A percentile compares a stretch with the other conserved stretches of the same genome.
Evolutionary conservation across 2,797 vertebrate species (phyloP).

Genomic region (Acestrorhynchus altus): DNA sequence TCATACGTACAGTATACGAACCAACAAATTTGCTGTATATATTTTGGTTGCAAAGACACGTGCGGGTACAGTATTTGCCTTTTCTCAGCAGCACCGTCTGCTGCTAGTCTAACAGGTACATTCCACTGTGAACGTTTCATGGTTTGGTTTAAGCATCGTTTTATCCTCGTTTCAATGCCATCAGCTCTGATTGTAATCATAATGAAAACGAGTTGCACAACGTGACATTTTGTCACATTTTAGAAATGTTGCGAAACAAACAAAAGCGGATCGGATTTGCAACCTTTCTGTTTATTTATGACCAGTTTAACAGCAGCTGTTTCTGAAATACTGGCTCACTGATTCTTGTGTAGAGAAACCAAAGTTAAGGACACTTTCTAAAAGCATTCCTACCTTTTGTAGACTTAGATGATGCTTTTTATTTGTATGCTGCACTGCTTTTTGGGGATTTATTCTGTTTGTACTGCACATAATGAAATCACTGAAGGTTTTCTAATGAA

Average conservation of each 20-base stretch:
- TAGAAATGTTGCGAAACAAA: neutral
- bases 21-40: neutral
- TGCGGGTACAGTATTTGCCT: neutral
- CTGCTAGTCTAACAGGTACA: neutral
- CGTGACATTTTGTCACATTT: too few species aligned
- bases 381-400: neutral
- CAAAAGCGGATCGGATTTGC: neutral
- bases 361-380: conserved; percentile 13
- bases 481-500: neutral
- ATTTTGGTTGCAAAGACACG: neutral
- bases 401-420: neutral
- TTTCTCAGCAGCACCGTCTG: neutral
- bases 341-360: neutral
- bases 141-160: neutral
- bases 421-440: neutral
- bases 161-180: neutral
- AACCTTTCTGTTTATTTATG: too few species aligned
- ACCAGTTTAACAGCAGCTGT: neutral
- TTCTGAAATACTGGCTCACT: neutral
- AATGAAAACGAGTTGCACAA: neutral
- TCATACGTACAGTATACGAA: too few species aligned
- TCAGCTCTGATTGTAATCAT: too few species aligned
- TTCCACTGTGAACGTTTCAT: neutral
- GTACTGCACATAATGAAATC: neutral
- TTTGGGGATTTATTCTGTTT: neutral